phyloP scores from a whole-genome alignment of 2,888 invertebrate species.

The Cheilosia pagana region DNA sequence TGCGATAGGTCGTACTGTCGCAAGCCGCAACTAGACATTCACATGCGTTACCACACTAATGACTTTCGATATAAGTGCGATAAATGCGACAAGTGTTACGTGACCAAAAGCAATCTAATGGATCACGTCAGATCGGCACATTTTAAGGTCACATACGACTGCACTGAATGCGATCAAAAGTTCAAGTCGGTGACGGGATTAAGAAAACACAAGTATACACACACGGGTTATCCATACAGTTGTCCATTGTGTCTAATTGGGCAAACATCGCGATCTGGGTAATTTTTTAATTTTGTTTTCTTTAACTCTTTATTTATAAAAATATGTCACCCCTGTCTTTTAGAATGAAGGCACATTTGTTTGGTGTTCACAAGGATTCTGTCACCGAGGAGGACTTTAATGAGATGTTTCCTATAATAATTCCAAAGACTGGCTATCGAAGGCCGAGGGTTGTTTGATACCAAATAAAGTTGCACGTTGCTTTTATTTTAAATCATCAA shows the following conservation, averaged over 20 bases:
- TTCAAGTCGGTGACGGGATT: slow-evolving; percentile 63
- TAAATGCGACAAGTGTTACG: slow-evolving; percentile 70
- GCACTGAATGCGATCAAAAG: slow-evolving; percentile 53
- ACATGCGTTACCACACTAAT: slow-evolving; percentile 74
- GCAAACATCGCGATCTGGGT: slow-evolving; percentile 65
- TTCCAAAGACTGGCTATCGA: slow-evolving; percentile 61
- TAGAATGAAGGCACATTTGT: slow-evolving; percentile 62
- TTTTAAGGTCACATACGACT: slow-evolving; percentile 50
- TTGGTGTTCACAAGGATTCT: slow-evolving; percentile 57
- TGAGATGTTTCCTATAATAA: slow-evolving; percentile 54
- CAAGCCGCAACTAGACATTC: slow-evolving; percentile 67
- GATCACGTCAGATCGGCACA: slow-evolving; percentile 58
- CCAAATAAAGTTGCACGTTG: not conserved
- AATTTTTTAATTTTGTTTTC: not conserved
- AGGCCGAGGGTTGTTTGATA: slow-evolving; percentile 25
- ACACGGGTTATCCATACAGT: slow-evolving; percentile 61
- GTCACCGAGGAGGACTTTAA: slow-evolving; percentile 57
- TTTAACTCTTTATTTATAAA: not conserved
- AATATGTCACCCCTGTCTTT: not conserved
- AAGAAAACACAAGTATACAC: slow-evolving; percentile 56
- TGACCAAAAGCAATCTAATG: slow-evolving; percentile 59
- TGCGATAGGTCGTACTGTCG: slow-evolving; percentile 59
- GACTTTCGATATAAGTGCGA: slow-evolving; percentile 76
- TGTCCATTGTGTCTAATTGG: slow-evolving; percentile 56
- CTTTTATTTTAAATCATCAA: not conserved